Evolutionary conservation across 2,797 vertebrate species (phyloP).

Genomic region (Notolabrus celidotus): DNA sequence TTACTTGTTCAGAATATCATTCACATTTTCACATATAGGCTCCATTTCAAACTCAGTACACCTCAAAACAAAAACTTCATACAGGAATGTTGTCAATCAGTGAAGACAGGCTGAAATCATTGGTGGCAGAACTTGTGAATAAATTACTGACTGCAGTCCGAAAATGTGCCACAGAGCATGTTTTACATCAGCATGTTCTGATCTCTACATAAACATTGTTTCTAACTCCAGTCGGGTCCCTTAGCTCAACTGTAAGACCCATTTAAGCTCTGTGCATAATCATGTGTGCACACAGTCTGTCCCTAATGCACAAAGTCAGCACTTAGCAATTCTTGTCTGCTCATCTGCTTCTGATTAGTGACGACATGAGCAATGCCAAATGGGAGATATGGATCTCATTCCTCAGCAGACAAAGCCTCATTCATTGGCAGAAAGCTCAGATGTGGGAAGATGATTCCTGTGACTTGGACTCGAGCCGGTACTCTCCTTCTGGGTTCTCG

Average conservation of each 20-base stretch:
- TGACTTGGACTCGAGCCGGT: conserved; percentile 65
- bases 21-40: background rate
- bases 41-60: background rate
- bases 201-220: conserved; percentile 57
- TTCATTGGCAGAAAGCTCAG: conserved; percentile 81
- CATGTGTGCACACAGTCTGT: conserved; percentile 4
- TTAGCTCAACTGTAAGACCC: conserved; percentile 50
- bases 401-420: conserved; percentile 84
- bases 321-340: conserved; percentile 68
- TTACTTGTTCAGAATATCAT: conserved; percentile 2
- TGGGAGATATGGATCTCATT: conserved; percentile 86
- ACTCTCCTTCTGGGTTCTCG: conserved; percentile 55
- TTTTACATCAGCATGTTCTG: conserved; percentile 53
- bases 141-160: conserved; percentile 23
- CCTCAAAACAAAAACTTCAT: background rate
- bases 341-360: conserved; percentile 86
- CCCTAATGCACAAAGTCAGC: conserved; percentile 32
- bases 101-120: conserved; percentile 2
- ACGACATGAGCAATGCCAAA: conserved; percentile 80
- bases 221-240: conserved; percentile 59
- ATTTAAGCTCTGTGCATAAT: conserved; percentile 24
- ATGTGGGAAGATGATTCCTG: conserved; percentile 80
- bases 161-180: conserved; percentile 37
- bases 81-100: background rate
- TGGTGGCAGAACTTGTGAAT: conserved; percentile 14